These are phyloP conservation scores for Neria commutata DNA, from an alignment of 2,888 invertebrate species.

Conservation along the genomic window DNA sequence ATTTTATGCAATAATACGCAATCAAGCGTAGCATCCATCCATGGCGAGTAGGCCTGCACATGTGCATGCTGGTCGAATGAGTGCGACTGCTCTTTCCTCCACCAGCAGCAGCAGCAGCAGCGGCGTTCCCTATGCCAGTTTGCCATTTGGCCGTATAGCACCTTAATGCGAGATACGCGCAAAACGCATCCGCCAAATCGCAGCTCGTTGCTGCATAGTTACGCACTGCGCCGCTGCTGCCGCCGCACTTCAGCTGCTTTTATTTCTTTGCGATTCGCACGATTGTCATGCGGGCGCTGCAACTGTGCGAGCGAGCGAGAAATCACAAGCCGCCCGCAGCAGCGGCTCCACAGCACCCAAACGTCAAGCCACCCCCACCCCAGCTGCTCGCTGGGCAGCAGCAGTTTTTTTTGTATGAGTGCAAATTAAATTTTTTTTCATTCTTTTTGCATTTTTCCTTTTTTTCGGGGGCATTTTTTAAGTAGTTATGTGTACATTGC, in stretches of 20 bases:
- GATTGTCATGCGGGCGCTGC: too few relatives aligned
- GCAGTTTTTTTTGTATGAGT: constrained; percentile 11
- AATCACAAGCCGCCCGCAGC: neutral
- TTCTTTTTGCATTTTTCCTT: constrained; percentile 1
- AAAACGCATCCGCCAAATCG: too few relatives aligned
- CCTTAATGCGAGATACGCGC: too few relatives aligned
- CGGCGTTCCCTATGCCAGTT: neutral
- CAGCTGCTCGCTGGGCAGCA: too few relatives aligned
- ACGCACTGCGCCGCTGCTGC: constrained; percentile 9
- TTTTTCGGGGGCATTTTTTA: neutral
- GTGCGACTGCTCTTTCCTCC: neutral
- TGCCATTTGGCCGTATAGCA: too few relatives aligned
- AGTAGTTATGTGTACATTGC: neutral
- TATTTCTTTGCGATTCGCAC: neutral
- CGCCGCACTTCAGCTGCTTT: neutral
- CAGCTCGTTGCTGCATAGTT: too few relatives aligned
- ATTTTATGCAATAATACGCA: constrained; percentile 32
- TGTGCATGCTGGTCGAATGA: too few relatives aligned
- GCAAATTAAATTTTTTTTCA: constrained; percentile 13
- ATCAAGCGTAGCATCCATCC: constrained; percentile 23
- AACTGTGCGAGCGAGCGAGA: constrained; percentile 5
- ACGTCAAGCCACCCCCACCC: too few relatives aligned
- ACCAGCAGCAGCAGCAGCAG: neutral
- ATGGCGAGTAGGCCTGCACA: too few relatives aligned
- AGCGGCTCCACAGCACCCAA: too few relatives aligned